phyloP scores from a whole-genome alignment of 37 sponge, comb jelly and placozoan genomes.

The Oscarella lobularis region DNA sequence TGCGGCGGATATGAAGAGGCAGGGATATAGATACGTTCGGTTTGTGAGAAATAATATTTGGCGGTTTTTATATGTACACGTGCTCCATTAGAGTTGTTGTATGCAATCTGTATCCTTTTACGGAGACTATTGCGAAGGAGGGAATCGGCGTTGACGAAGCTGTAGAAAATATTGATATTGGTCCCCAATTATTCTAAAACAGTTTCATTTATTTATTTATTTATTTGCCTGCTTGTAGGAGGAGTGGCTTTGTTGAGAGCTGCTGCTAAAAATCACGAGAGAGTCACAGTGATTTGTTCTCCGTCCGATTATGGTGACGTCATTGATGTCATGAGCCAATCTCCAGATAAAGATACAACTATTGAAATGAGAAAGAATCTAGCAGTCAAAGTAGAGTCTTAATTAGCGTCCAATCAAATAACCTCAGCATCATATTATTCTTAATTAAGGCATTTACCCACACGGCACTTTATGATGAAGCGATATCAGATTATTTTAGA shows the following conservation, averaged over 20 bases:
- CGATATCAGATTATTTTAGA: background rate
- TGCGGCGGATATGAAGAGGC: slow-evolving; percentile 2
- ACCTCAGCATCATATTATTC: background rate
- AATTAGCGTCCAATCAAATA: background rate
- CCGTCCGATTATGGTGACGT: slow-evolving; percentile 4
- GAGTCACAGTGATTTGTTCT: slow-evolving; percentile 12
- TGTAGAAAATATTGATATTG: slow-evolving; percentile 14
- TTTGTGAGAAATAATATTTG: too few relatives aligned
- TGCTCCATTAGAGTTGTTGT: slow-evolving; percentile 7
- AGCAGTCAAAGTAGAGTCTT: background rate
- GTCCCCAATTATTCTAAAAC: background rate
- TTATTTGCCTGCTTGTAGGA: background rate
- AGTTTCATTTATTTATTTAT: background rate
- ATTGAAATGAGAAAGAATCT: background rate
- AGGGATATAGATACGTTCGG: background rate
- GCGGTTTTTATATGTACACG: too few relatives aligned
- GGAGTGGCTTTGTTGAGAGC: slow-evolving; percentile 11
- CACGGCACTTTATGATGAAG: slow-evolving; percentile 6
- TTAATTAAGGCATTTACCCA: slow-evolving; percentile 4
- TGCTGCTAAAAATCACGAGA: slow-evolving; percentile 11
- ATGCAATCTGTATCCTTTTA: slow-evolving; percentile 15
- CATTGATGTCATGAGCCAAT: background rate
- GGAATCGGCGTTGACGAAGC: slow-evolving; percentile 11
- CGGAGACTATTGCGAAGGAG: slow-evolving; percentile 4
- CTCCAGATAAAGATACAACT: background rate